A percentile compares a stretch with the other conserved stretches of the same genome.
These are phyloP conservation scores for Zeuzera pyrina DNA, from an alignment of 2,888 invertebrate genomes.

Conservation along the genomic window DNA sequence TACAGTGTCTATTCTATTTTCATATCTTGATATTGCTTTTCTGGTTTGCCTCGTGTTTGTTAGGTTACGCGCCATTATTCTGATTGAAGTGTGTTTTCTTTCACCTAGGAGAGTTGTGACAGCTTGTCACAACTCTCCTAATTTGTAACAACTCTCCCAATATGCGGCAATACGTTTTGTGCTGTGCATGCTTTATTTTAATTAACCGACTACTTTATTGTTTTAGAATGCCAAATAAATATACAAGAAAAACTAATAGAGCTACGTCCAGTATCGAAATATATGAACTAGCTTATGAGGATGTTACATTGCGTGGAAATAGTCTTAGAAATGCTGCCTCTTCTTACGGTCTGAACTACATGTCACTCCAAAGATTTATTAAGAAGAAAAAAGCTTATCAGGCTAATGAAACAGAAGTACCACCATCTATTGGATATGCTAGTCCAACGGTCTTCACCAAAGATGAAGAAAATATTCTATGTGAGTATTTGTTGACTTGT, in stretches of 20 bases:
- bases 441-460: slow-evolving; percentile 10
- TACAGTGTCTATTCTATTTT: neutral
- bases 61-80: neutral
- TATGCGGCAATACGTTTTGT: neutral
- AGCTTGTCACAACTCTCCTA: neutral
- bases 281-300: slow-evolving; percentile 7
- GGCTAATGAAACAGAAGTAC: slow-evolving; percentile 3
- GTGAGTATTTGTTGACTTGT: slow-evolving; percentile 11
- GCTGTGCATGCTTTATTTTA: too few relatives aligned
- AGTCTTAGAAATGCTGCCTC: slow-evolving; percentile 9
- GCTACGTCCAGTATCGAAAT: slow-evolving; percentile 1
- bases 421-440: slow-evolving; percentile 9
- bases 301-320: slow-evolving; percentile 11
- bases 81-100: too few relatives aligned
- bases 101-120: neutral
- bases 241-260: neutral
- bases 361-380: slow-evolving; percentile 10
- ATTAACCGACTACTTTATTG: neutral
- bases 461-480: slow-evolving; percentile 10
- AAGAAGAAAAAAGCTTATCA: slow-evolving; percentile 11
- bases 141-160: neutral
- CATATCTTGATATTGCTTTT: neutral
- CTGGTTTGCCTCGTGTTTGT: neutral
- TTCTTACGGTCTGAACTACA: slow-evolving; percentile 12
- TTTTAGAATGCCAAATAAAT: neutral